Evolutionary conservation across 1,140 invertebrate species (phyloP).

Genomic region (Sarcophaga bullata): DNA sequence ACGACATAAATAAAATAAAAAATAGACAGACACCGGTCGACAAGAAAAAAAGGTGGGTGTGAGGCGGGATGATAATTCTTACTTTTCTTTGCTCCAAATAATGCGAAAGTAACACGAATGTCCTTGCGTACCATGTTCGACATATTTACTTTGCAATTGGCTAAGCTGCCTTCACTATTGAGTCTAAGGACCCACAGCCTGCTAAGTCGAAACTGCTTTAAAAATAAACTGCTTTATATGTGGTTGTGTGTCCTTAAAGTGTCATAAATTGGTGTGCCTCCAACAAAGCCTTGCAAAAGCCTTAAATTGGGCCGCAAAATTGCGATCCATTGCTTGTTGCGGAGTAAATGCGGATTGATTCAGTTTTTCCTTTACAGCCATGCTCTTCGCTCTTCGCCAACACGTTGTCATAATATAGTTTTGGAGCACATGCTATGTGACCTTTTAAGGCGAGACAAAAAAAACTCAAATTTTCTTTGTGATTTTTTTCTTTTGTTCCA

Average conservation of each 20-base stretch:
- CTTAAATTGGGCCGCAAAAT: constrained; percentile 37
- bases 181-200: background rate
- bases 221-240: constrained; percentile 32
- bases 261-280: constrained; percentile 43
- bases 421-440: background rate
- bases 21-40: background rate
- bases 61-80: too few relatives aligned
- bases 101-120: constrained; percentile 24
- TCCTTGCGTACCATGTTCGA: background rate
- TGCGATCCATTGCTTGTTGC: background rate
- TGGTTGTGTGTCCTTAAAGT: constrained; percentile 46
- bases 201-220: background rate
- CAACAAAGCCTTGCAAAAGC: constrained; percentile 33
- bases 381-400: too few relatives aligned
- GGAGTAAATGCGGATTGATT: background rate
- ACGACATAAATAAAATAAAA: background rate
- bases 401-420: too few relatives aligned
- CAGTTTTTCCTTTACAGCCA: background rate
- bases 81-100: background rate
- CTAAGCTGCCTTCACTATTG: background rate
- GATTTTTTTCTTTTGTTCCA: background rate
- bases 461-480: constrained; percentile 23
- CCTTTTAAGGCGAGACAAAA: constrained; percentile 20
- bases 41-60: too few relatives aligned
- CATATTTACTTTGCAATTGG: background rate